Percentiles rank a stretch among this genome's conserved stretches.
Conservation (phyloP, 2,797 vertebrate species). For the Hephaestus fuliginosus region DNA sequence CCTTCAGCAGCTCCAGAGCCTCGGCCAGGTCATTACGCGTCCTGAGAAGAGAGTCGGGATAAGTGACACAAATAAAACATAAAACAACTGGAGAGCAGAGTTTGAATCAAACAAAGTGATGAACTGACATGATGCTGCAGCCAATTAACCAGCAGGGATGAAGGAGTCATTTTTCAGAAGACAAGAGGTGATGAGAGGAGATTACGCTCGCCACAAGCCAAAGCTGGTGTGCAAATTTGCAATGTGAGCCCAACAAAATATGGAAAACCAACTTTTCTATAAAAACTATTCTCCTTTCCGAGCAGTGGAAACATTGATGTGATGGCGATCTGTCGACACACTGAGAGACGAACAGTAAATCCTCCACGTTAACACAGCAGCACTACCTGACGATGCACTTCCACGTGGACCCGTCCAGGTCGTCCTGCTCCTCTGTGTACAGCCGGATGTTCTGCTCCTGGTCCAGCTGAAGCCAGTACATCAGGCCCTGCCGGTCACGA, state of each 20-base stretch:
- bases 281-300: neutral
- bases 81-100: neutral
- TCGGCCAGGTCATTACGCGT: slow-evolving; percentile 95
- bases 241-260: neutral
- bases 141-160: neutral
- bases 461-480: slow-evolving; percentile 98
- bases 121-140: neutral
- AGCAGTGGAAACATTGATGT: neutral
- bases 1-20: slow-evolving; percentile 94
- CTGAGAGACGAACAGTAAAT: neutral
- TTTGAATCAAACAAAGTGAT: neutral
- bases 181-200: no score
- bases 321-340: neutral
- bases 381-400: slow-evolving; percentile 95
- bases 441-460: slow-evolving; percentile 96
- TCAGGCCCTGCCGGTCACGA: slow-evolving; percentile 92
- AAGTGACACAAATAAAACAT: neutral
- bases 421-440: slow-evolving; percentile 98
- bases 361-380: neutral
- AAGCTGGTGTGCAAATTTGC: neutral
- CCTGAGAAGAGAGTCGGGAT: slow-evolving; percentile 77
- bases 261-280: neutral
- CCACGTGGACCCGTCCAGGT: slow-evolving; percentile 95
- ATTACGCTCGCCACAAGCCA: neutral
- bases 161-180: neutral